A percentile compares a stretch with the other conserved stretches of the same genome.
Evolutionary conservation across 2,113 vertebrate species (phyloP).

Genomic region (Lathamus discolor): DNA sequence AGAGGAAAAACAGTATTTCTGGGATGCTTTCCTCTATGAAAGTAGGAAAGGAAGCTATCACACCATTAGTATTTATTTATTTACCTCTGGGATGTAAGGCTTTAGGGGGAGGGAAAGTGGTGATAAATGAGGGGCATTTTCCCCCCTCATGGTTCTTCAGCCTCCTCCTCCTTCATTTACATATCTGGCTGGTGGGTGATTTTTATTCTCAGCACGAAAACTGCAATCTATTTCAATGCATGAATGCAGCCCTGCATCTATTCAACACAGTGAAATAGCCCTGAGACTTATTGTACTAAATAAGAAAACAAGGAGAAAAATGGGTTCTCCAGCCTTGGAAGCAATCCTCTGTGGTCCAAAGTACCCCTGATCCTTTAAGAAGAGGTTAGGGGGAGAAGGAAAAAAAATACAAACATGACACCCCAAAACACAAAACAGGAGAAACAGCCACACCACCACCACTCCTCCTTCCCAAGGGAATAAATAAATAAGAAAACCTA

Average conservation of each 20-base stretch:
- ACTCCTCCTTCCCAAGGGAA: neutral
- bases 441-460: neutral
- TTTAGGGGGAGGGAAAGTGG: neutral
- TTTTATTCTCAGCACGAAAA: slow-evolving; percentile 71
- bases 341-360: neutral
- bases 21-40: neutral
- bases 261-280: slow-evolving; percentile 39
- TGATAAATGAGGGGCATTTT: neutral
- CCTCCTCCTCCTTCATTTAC: slow-evolving; percentile 46
- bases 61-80: neutral
- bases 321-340: neutral
- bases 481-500: neutral
- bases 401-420: neutral
- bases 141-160: neutral
- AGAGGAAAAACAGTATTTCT: neutral
- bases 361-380: neutral
- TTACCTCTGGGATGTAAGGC: neutral
- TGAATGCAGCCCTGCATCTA: slow-evolving; percentile 66
- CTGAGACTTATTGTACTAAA: slow-evolving; percentile 23
- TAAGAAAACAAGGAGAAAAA: slow-evolving; percentile 30
- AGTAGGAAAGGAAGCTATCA: neutral
- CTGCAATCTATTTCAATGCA: slow-evolving; percentile 71
- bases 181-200: slow-evolving; percentile 51
- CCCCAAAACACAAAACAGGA: neutral
- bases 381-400: neutral